Conservation (phyloP, 37 sponge, comb jelly and placozoan species). For the Theonella swinhoei region DNA sequence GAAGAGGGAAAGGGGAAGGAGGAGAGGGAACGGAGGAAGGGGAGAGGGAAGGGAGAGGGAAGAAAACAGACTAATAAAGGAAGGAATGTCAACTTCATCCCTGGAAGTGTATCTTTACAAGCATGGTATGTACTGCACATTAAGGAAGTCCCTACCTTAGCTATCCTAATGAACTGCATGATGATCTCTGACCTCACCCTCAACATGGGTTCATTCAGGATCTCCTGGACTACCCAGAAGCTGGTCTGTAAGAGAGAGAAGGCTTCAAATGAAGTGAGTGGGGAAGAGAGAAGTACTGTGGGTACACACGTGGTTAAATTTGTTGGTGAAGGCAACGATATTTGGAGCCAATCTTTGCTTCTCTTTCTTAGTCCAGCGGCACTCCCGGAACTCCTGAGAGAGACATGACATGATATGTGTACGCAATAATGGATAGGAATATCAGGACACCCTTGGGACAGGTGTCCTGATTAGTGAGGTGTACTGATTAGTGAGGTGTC, state of each 20-base stretch:
- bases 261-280: neutral
- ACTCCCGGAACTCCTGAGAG: constrained; percentile 65
- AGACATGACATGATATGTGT: neutral
- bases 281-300: neutral
- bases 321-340: constrained; percentile 64
- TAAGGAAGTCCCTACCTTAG: too few relatives aligned
- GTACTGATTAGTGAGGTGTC: too few relatives aligned
- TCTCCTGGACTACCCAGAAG: constrained; percentile 77
- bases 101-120: too few relatives aligned
- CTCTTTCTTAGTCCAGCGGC: constrained; percentile 81
- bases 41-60: neutral
- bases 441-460: too few relatives aligned
- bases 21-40: neutral
- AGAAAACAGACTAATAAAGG: too few relatives aligned
- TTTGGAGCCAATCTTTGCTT: constrained; percentile 62
- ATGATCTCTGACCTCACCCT: constrained; percentile 69
- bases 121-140: too few relatives aligned
- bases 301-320: constrained; percentile 76
- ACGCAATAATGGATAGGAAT: neutral
- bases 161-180: constrained; percentile 66
- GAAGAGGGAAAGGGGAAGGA: neutral
- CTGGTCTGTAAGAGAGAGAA: constrained; percentile 42
- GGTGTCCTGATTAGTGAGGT: too few relatives aligned
- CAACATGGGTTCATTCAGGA: constrained; percentile 54
- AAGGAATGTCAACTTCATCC: too few relatives aligned